phyloP scores from a whole-genome alignment of 2,113 vertebrate genomes.

The Lontra canadensis region DNA sequence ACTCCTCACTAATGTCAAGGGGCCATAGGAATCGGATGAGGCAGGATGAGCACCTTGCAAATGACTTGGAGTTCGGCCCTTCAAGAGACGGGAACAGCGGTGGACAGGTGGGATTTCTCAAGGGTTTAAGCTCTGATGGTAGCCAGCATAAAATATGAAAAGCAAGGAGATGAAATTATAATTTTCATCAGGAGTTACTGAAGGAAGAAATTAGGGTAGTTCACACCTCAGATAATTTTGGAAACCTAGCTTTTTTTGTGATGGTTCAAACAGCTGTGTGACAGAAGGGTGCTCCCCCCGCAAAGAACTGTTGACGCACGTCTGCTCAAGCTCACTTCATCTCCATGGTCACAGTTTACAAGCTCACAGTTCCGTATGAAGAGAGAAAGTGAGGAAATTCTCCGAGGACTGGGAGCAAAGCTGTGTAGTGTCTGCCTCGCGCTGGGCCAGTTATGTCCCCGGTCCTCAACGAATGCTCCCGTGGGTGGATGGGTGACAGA shows the following conservation, averaged over 20 bases:
- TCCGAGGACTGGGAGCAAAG: not conserved
- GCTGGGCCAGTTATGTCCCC: not conserved
- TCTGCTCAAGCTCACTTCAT: not conserved
- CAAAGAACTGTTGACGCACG: not conserved
- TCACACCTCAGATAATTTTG: not conserved
- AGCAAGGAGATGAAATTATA: not conserved
- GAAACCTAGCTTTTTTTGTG: not conserved
- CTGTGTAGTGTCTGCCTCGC: not conserved
- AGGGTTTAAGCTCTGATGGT: not conserved
- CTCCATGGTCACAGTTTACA: not conserved
- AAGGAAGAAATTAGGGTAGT: not conserved
- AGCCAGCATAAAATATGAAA: not conserved
- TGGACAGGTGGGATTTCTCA: not conserved
- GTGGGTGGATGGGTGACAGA: not conserved
- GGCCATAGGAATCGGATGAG: not conserved
- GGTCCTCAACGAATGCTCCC: not conserved
- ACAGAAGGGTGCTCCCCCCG: not conserved
- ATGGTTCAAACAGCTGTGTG: not conserved
- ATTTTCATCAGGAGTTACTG: not conserved
- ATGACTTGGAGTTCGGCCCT: not conserved
- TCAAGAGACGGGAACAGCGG: not conserved
- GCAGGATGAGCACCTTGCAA: not conserved
- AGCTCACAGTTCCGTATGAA: not conserved
- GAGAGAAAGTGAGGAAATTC: not conserved
- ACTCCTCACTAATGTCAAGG: not conserved